phyloP scores from a whole-genome alignment of 2,113 vertebrate genomes.

The Bostrychus sinensis region DNA sequence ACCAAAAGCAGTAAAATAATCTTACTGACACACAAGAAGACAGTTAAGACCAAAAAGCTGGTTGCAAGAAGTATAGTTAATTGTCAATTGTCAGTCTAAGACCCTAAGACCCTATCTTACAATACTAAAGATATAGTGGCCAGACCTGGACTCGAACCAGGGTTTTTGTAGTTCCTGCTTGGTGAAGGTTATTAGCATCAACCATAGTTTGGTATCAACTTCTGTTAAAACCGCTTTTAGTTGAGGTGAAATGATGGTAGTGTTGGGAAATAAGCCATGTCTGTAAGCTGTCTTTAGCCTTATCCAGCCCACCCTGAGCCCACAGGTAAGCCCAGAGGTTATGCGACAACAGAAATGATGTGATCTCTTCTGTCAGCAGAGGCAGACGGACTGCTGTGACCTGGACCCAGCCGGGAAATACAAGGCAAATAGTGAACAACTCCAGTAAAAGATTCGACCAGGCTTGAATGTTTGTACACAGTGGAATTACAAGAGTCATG shows the following conservation, averaged over 20 bases:
- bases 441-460: not conserved
- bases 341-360: slow-evolving; percentile 29
- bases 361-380: slow-evolving; percentile 46
- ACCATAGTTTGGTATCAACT: no score
- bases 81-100: no score
- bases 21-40: no score
- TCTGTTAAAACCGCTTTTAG: no score
- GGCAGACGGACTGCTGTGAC: slow-evolving; percentile 16
- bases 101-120: no score
- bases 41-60: no score
- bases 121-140: no score
- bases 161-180: no score
- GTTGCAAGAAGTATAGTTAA: no score
- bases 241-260: not conserved
- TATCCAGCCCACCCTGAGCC: slow-evolving; percentile 1
- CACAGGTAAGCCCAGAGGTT: slow-evolving; percentile 37
- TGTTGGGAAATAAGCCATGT: not conserved
- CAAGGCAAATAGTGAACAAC: not conserved
- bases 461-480: not conserved
- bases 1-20: no score
- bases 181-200: no score
- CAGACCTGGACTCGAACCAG: no score
- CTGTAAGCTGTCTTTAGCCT: slow-evolving; percentile 8
- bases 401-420: slow-evolving; percentile 4
- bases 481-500: not conserved